Conservation (phyloP, 2,113 vertebrate genomes). For the Actinemys pallida region DNA sequence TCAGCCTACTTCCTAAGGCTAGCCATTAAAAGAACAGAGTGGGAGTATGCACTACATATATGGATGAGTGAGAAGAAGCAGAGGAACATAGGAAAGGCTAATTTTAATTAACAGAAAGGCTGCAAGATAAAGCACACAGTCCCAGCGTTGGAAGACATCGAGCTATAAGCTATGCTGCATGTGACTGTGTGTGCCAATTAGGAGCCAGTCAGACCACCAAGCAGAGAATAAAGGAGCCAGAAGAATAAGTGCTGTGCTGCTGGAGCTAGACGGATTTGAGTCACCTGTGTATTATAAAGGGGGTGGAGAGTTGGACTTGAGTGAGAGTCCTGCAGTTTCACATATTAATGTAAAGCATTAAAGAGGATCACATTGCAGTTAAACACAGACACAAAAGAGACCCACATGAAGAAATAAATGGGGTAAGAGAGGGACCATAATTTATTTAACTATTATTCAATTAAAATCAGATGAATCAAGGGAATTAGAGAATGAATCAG, state of each 20-base stretch:
- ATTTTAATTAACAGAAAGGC: slow-evolving; percentile 29
- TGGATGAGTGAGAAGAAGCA: not conserved
- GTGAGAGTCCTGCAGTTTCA: not conserved
- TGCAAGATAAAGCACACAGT: slow-evolving; percentile 4
- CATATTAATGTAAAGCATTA: not conserved
- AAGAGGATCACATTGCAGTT: not conserved
- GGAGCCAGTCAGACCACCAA: slow-evolving; percentile 14
- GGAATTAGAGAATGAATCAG: not conserved
- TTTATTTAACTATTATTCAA: not conserved
- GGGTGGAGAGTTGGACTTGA: not conserved
- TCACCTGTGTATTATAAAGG: not conserved
- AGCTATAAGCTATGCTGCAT: slow-evolving; percentile 20
- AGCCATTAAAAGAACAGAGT: slow-evolving; percentile 36
- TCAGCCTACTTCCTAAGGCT: slow-evolving; percentile 20
- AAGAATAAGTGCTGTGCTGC: not conserved
- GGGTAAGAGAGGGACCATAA: not conserved
- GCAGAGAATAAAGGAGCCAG: not conserved
- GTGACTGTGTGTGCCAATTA: slow-evolving; percentile 44
- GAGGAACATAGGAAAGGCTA: not conserved
- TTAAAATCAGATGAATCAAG: not conserved
- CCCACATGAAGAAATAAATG: not conserved
- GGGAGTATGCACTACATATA: not conserved
- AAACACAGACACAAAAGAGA: not conserved
- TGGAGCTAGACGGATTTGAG: not conserved
- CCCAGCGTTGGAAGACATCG: slow-evolving; percentile 1